Conservation (phyloP, 2,888 invertebrate species). For the Drosophila dives region DNA sequence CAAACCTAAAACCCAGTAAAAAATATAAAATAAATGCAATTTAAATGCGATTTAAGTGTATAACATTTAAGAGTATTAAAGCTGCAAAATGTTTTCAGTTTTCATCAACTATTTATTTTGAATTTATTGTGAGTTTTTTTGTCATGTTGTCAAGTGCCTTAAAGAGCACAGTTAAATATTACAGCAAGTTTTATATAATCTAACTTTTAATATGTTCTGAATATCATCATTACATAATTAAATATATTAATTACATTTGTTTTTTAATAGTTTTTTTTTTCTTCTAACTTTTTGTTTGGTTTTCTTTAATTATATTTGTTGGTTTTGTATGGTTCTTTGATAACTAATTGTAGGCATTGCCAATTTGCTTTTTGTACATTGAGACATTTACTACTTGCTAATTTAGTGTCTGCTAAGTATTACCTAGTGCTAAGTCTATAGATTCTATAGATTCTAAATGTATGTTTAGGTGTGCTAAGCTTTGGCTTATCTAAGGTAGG, state of each 20-base stretch:
- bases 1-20: too few species aligned
- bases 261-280: constrained; percentile 6
- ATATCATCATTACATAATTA: constrained; percentile 34
- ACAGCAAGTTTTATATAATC: constrained; percentile 66
- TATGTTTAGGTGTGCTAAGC: constrained; percentile 55
- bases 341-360: constrained; percentile 45
- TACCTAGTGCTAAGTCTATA: constrained; percentile 47
- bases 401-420: constrained; percentile 49
- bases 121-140: constrained; percentile 70
- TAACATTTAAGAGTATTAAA: background rate
- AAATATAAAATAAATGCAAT: background rate
- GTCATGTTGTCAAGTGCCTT: constrained; percentile 42
- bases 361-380: constrained; percentile 69
- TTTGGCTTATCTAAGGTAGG: constrained; percentile 53
- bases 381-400: constrained; percentile 72
- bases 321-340: constrained; percentile 43
- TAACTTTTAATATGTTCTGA: constrained; percentile 47
- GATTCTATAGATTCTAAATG: constrained; percentile 37
- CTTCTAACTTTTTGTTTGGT: background rate
- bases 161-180: constrained; percentile 73
- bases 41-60: background rate
- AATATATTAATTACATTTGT: constrained; percentile 48
- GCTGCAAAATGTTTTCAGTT: constrained; percentile 20
- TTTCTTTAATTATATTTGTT: background rate
- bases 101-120: constrained; percentile 61